Evolutionary conservation across 2,888 invertebrate species (phyloP), one percentile per base, ranked within the genome.

Genomic region (Eupeodes luniger): DNA sequence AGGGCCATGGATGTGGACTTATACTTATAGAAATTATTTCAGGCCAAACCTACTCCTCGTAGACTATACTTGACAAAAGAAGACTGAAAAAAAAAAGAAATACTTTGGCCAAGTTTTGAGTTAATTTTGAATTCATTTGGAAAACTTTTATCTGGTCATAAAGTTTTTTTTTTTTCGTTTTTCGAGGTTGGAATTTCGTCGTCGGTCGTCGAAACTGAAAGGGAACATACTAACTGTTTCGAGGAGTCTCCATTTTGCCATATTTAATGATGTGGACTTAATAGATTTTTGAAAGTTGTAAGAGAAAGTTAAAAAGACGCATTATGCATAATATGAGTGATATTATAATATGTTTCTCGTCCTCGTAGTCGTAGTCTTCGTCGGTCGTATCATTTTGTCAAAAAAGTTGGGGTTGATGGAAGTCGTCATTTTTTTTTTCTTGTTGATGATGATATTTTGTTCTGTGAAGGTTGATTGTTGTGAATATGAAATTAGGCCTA

Each of bases 261-360:
- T 85, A 85, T 81, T 84, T 88, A 88, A 88, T 88, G 88, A 88
- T 78, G 81, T 88, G 88, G 88, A 88, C 85, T 85, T 88, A 84
- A 88, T 88, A 88, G 85, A 88, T 88, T 88, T 88, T 84, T 88
- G 88, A 77, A 87, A 88, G 88, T 88, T 85, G 85, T 88, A 84
- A 84, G 66, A 83, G 62, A 78, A 87, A 80, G 70, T 87, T 80
- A 80, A 83, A 87, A 87, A 84, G 87, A 87, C 87, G 84, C 87
- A 83, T 83, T 81, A 80, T 87, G 87, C 87, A 87, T 87, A 72
- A 72, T 72, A 72, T 72, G 72, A 59, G 72, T 72, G 72, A 72
- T 72, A 72, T 72, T 72, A 84, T 87, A 83, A 87, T 87, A 80
- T 77, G 77, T 79, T 78, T 69, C 67, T 81, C 69, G 64, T 86